These are phyloP conservation scores for Sparus aurata DNA, from an alignment of 2,797 vertebrate genomes.

Conservation along the genomic window DNA sequence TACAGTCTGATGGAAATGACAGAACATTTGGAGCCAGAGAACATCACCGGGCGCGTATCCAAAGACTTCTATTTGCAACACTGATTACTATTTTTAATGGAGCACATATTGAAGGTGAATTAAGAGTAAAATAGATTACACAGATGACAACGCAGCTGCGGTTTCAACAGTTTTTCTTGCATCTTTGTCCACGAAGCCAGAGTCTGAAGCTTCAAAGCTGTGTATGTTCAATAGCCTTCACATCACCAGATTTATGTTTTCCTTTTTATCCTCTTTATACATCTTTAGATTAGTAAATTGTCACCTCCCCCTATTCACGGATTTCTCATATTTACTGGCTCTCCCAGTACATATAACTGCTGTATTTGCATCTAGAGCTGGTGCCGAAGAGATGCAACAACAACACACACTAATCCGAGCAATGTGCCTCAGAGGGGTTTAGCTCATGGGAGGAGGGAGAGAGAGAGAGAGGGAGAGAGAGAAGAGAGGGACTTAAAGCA, in stretches of 20 bases:
- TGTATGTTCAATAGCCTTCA: not conserved
- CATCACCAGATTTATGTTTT: slow-evolving; percentile 20
- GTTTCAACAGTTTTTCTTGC: not conserved
- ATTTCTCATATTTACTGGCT: slow-evolving; percentile 18
- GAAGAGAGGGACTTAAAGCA: slow-evolving; percentile 72
- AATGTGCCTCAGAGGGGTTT: slow-evolving; percentile 75
- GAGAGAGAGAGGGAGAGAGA: slow-evolving; percentile 53
- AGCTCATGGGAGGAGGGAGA: slow-evolving; percentile 69
- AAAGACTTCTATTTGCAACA: slow-evolving; percentile 42
- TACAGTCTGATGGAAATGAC: slow-evolving; percentile 32
- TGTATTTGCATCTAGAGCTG: slow-evolving; percentile 60
- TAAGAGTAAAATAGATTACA: not conserved
- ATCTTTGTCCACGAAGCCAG: not conserved
- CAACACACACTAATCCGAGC: slow-evolving; percentile 77
- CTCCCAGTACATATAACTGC: slow-evolving; percentile 31
- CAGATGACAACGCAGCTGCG: slow-evolving; percentile 11
- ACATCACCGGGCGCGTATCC: slow-evolving; percentile 15
- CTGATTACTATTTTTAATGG: slow-evolving; percentile 17
- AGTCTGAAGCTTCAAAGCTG: not conserved
- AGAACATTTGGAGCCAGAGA: slow-evolving; percentile 36
- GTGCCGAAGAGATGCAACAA: slow-evolving; percentile 69
- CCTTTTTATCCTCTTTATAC: slow-evolving; percentile 1
- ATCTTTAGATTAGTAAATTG: slow-evolving; percentile 28
- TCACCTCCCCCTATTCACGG: slow-evolving; percentile 9
- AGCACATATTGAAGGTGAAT: not conserved